Evolutionary conservation across 2,113 vertebrate genomes (phyloP).

Genomic region (Paracanthobrama guichenoti): DNA sequence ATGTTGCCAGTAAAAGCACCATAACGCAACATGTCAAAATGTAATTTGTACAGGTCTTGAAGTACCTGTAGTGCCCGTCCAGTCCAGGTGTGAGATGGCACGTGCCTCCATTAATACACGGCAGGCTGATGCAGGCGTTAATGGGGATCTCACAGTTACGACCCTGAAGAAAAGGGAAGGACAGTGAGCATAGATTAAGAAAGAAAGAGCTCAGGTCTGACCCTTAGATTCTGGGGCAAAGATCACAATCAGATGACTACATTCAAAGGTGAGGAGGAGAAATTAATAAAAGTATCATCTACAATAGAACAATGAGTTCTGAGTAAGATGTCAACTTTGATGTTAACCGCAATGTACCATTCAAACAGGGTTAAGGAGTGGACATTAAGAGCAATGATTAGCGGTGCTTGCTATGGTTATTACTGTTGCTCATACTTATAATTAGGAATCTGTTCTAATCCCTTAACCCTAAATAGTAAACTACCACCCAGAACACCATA

Average conservation of each 20-base stretch:
- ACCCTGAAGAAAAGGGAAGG: conserved; percentile 72
- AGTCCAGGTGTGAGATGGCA: conserved; percentile 85
- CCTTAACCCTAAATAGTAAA: not conserved
- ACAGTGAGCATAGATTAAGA: not conserved
- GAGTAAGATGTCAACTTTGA: conserved; percentile 21
- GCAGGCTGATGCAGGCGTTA: conserved; percentile 90
- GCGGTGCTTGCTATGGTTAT: not conserved
- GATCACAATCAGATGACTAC: not conserved
- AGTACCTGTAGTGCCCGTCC: conserved; percentile 91
- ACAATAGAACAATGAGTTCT: conserved; percentile 3
- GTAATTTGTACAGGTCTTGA: not conserved
- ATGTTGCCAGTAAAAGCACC: not conserved
- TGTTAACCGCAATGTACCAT: conserved; percentile 8
- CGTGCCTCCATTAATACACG: conserved; percentile 89
- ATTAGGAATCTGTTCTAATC: conserved; percentile 5
- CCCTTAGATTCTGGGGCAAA: not conserved
- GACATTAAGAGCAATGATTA: conserved; percentile 7
- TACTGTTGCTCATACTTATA: conserved; percentile 5
- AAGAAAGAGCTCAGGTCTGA: not conserved
- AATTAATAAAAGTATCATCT: conserved; percentile 7
- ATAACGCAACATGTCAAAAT: not conserved
- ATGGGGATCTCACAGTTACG: conserved; percentile 87
- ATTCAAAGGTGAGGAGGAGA: not conserved
- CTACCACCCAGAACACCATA: not conserved
- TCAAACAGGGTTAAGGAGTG: not conserved